Conservation (phyloP, 64 coral and sea anemone genomes). For the Catalaphyllia jardinei region DNA sequence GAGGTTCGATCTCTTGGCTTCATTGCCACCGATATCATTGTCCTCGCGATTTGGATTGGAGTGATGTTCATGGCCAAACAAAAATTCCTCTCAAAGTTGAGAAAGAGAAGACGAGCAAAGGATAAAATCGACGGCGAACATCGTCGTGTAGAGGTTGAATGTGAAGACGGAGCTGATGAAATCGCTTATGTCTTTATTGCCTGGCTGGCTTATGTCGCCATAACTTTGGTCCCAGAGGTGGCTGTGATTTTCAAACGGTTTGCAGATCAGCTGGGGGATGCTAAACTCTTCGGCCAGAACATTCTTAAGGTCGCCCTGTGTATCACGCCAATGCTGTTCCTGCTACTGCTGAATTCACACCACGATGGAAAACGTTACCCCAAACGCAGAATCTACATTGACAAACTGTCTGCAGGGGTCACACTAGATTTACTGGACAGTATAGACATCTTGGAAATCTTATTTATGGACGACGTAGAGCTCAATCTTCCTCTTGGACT, state of each 20-base stretch:
- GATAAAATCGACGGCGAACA: conserved; percentile 52
- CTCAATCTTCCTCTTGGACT: conserved; percentile 56
- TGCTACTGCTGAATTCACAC: conserved; percentile 82
- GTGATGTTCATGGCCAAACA: conserved; percentile 70
- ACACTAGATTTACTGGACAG: conserved; percentile 92
- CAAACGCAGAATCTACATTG: conserved; percentile 65
- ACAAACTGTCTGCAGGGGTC: conserved; percentile 77
- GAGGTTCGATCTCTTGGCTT: conserved; percentile 63
- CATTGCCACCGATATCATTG: conserved; percentile 75
- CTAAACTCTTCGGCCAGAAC: conserved; percentile 78
- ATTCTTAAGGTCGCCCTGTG: conserved; percentile 85
- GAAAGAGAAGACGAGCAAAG: not conserved
- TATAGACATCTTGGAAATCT: conserved; percentile 89
- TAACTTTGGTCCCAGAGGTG: conserved; percentile 84
- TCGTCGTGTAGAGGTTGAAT: not conserved
- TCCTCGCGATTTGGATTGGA: conserved; percentile 59
- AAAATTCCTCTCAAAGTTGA: conserved; percentile 24
- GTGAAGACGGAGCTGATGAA: conserved; percentile 73
- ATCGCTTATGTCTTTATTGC: conserved; percentile 86
- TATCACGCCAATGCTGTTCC: conserved; percentile 83
- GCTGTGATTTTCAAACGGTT: conserved; percentile 91
- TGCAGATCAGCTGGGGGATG: conserved; percentile 82
- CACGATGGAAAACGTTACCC: conserved; percentile 71
- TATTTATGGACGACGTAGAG: conserved; percentile 73
- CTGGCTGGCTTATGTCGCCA: conserved; percentile 79